Evolutionary conservation across 64 coral and sea anemone species (phyloP).

Genomic region (Montipora foliosa): DNA sequence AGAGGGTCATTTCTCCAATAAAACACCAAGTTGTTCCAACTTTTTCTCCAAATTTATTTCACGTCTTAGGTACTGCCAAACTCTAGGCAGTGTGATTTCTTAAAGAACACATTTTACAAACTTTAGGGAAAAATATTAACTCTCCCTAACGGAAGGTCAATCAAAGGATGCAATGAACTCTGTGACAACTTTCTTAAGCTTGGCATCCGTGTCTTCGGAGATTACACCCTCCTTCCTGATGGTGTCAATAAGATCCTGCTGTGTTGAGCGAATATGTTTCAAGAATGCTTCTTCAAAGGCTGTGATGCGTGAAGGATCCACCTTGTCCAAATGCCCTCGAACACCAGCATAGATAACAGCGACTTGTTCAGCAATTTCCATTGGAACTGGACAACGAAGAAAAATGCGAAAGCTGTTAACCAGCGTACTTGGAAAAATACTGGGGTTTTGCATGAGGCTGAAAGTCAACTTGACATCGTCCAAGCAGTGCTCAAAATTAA

Average conservation of each 20-base stretch:
- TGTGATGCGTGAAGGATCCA: constrained; percentile 92
- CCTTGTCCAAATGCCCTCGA: constrained; percentile 94
- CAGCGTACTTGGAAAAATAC: background rate
- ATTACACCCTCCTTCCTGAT: constrained; percentile 89
- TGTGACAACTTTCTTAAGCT: constrained; percentile 90
- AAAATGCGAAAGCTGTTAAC: too few relatives aligned
- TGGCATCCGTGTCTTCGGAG: constrained; percentile 89
- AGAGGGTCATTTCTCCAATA: background rate
- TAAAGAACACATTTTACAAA: constrained; percentile 43
- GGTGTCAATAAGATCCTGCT: constrained; percentile 84
- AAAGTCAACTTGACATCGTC: background rate
- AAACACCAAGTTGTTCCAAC: background rate
- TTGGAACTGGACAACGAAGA: constrained; percentile 74
- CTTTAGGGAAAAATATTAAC: constrained; percentile 54
- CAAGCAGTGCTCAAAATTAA: too few relatives aligned
- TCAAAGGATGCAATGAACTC: constrained; percentile 92
- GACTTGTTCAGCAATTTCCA: constrained; percentile 98
- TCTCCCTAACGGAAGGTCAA: constrained; percentile 52
- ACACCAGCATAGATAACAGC: constrained; percentile 96
- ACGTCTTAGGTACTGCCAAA: constrained; percentile 11
- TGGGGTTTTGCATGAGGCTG: background rate
- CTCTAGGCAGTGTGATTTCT: background rate
- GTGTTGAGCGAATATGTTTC: constrained; percentile 85
- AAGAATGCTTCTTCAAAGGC: constrained; percentile 94
- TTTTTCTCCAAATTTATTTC: constrained; percentile 20